A percentile compares a stretch with the other conserved stretches of the same genome.
Evolutionary conservation across 2,888 invertebrate genomes (phyloP).

Genomic region (Protonemura montana): DNA sequence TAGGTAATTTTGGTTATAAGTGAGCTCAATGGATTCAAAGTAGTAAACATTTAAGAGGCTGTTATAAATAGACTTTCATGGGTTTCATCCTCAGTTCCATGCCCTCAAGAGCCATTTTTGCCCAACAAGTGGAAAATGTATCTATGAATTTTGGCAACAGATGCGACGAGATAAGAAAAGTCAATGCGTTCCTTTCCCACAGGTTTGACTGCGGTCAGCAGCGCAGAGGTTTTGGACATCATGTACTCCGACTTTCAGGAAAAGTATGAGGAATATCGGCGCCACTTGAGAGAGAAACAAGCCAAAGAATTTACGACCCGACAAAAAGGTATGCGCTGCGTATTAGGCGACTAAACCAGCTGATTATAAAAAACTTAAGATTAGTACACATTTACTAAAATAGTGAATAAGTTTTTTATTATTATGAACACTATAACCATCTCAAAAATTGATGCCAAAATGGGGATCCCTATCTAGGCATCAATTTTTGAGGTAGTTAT

Average conservation of each 20-base stretch:
- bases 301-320: slow-evolving; percentile 73
- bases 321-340: slow-evolving; percentile 68
- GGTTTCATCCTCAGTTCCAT: too few species aligned
- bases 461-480: too few species aligned
- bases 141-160: not conserved
- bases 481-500: too few species aligned
- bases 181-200: slow-evolving; percentile 17
- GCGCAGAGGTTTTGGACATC: slow-evolving; percentile 92
- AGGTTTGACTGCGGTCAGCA: slow-evolving; percentile 89
- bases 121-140: too few species aligned
- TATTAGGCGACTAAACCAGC: not conserved
- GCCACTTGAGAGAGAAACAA: slow-evolving; percentile 74
- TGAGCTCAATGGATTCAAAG: too few species aligned
- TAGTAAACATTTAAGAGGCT: too few species aligned
- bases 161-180: not conserved
- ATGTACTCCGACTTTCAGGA: slow-evolving; percentile 95
- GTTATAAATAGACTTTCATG: too few species aligned
- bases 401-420: too few species aligned
- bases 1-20: too few species aligned
- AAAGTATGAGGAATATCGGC: slow-evolving; percentile 90
- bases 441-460: too few species aligned
- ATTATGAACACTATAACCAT: too few species aligned
- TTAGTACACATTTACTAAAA: not conserved
- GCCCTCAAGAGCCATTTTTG: too few species aligned
- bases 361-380: not conserved